Base-by-base conservation (phyloP, 2,113 vertebrate species). In the Hylia prasina region DNA sequence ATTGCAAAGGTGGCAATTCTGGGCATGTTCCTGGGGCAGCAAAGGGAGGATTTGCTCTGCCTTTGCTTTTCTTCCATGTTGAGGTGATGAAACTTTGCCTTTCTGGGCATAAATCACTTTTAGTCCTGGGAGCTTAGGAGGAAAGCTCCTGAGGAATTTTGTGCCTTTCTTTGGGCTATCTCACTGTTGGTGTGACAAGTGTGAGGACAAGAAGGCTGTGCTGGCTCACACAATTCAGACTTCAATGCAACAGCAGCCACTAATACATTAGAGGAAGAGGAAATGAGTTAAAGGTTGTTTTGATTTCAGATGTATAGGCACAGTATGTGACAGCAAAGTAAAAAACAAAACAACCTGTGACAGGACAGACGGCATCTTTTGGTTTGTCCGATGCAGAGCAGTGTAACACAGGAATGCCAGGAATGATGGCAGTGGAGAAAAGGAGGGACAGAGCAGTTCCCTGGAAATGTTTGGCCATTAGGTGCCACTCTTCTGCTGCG, bases 401-500 rank as follows among this genome's bases (percentile, higher is more conserved):
- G 42, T 3, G 5, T 15, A 37, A n/a, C 20, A 16, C 0, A 1
- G 23, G 28, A 82, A 66, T n/a, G 31, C 10, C 25, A 33, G 31
- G 19, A 19, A 72, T 5, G n/a, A 22, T 66, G 85, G 25, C 31
- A 58, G 10, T 15, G 39, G 35, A 40, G 73, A 13, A 50, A 21
- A 79, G 19, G 61, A 69, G 50, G 47, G 7, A 58, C 9, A 64
- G 27, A 68, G 37, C 35, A 14, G 7, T 2, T 66, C 40, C 39
- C n/a, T 68, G 80, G 8, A 51, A 81, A 35, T 7, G 8, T 93
- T 64, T 86, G 75, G 71, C 96, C 94, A 47, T 92, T 91, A 91
- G 95, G 92, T 97, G 97, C 75, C 97, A 93, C 83, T 91, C 73
- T 97, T 95, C 44, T 91, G 84, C 92, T 94, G 35, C 11, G 0